phyloP scores from a whole-genome alignment of 2,888 invertebrate species.

The Gymnoscelis rufifasciata region DNA sequence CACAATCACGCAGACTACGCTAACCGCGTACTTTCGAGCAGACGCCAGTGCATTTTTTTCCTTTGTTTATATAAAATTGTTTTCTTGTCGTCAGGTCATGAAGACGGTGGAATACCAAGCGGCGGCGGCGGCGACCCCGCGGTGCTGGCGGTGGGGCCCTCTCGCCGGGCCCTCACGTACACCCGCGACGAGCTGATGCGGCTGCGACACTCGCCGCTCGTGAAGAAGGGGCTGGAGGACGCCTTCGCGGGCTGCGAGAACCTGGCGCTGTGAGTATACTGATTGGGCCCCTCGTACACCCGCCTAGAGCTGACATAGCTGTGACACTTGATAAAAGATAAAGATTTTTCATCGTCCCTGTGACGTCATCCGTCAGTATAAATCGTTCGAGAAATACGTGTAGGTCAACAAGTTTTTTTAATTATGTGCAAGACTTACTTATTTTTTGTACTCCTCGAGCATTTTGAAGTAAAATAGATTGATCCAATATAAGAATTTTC shows the following conservation, averaged over 20 bases:
- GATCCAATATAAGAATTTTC: slow-evolving; percentile 13
- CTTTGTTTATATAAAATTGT: too few relatives aligned
- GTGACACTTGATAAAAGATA: not conserved
- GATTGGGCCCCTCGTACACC: not conserved
- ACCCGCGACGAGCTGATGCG: slow-evolving; percentile 85
- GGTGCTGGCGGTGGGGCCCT: slow-evolving; percentile 77
- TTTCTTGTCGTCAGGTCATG: slow-evolving; percentile 40
- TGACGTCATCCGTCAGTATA: too few relatives aligned
- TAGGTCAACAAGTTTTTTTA: too few relatives aligned
- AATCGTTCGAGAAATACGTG: too few relatives aligned
- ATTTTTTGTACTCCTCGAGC: too few relatives aligned
- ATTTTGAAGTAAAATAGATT: too few relatives aligned
- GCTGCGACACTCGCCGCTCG: slow-evolving; percentile 83
- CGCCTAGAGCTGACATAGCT: not conserved
- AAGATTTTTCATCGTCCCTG: too few relatives aligned
- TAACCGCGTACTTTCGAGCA: too few relatives aligned
- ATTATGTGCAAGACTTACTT: too few relatives aligned
- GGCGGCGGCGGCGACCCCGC: slow-evolving; percentile 74
- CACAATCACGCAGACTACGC: too few relatives aligned
- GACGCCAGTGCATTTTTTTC: too few relatives aligned
- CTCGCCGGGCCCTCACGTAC: slow-evolving; percentile 74
- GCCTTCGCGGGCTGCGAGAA: slow-evolving; percentile 65
- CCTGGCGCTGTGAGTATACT: slow-evolving; percentile 56
- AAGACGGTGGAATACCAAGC: slow-evolving; percentile 50
- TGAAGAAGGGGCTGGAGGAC: slow-evolving; percentile 85